Evolutionary conservation across 2,888 invertebrate species (phyloP).

Genomic region (Machimus atricapillus): DNA sequence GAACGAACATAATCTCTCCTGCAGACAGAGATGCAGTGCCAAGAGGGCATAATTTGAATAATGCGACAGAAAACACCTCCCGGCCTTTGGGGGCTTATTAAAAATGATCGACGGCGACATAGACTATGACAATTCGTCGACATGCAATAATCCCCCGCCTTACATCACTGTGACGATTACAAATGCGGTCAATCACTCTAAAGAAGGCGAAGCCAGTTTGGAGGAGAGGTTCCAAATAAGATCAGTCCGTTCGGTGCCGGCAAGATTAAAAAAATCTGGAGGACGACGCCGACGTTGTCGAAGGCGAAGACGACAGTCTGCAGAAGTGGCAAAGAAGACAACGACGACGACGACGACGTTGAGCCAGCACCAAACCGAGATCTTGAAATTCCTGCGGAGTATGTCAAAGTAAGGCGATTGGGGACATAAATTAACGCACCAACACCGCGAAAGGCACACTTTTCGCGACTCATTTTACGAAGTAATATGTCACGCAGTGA

Average conservation of each 20-base stretch:
- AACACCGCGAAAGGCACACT: not conserved
- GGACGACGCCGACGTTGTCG: not conserved
- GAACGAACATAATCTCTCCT: not conserved
- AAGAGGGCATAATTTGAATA: constrained; percentile 14
- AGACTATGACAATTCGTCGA: constrained; percentile 26
- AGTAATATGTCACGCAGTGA: not conserved
- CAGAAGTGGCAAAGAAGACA: not conserved
- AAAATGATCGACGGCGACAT: constrained; percentile 18
- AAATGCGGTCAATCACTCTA: constrained; percentile 40
- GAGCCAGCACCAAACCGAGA: not conserved
- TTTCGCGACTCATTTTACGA: not conserved
- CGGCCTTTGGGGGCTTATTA: not conserved
- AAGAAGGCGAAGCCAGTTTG: not conserved
- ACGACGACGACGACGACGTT: not conserved
- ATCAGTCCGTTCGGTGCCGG: not conserved
- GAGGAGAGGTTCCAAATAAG: not conserved
- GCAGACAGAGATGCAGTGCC: not conserved
- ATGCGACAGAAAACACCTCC: constrained; percentile 11
- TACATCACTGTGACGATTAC: constrained; percentile 29
- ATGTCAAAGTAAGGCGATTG: constrained; percentile 20
- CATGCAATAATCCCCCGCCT: constrained; percentile 15
- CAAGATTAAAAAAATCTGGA: not conserved
- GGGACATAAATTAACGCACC: not conserved
- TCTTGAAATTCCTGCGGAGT: constrained; percentile 12
- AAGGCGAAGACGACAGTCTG: not conserved